A percentile compares a stretch with the other conserved stretches of the same genome.
These are phyloP conservation scores for Halcyon chelicuti DNA, from an alignment of 2,797 vertebrate species.

Conservation along the genomic window DNA sequence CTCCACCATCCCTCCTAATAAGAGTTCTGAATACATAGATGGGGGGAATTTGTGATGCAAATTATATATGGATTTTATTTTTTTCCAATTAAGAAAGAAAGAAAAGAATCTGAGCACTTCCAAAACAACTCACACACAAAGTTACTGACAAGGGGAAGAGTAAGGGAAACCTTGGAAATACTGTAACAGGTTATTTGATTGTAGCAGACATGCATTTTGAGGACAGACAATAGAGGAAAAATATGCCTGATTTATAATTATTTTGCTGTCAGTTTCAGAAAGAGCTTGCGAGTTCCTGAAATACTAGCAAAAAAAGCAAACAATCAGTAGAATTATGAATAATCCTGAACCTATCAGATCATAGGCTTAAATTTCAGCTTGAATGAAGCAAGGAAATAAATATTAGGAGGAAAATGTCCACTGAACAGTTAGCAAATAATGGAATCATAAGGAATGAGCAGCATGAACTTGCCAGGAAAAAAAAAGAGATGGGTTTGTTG, in stretches of 20 bases:
- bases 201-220: not conserved
- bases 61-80: not conserved
- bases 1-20: not conserved
- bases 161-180: not conserved
- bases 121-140: not conserved
- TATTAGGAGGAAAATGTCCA: not conserved
- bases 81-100: not conserved
- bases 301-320: not conserved
- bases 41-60: fast-evolving
- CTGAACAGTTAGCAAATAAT: not conserved
- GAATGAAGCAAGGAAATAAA: not conserved
- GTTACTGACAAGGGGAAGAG: not conserved
- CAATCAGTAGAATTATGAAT: not conserved
- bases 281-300: not conserved
- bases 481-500: not conserved
- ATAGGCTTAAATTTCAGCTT: not conserved
- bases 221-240: not conserved
- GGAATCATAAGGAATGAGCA: not conserved
- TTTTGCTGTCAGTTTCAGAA: not conserved
- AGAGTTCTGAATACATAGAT: not conserved
- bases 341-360: not conserved
- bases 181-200: not conserved
- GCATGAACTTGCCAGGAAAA: not conserved
- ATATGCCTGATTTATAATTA: not conserved
- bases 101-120: not conserved